phyloP scores from a whole-genome alignment of 2,113 vertebrate genomes.

The Ophthalmolycus amberensis region DNA sequence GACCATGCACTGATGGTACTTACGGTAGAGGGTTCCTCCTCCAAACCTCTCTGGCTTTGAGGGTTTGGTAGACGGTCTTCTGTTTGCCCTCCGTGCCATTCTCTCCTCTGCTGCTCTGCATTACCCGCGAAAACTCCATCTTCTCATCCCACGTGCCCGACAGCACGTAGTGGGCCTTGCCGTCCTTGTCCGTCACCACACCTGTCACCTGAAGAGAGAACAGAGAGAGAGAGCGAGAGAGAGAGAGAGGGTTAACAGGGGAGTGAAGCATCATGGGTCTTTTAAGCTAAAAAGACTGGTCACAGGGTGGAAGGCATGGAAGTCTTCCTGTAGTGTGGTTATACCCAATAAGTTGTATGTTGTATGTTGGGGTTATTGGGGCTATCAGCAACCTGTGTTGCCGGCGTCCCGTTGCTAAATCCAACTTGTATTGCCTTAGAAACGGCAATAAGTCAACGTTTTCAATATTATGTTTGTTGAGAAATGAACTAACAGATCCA shows the following conservation, averaged over 20 bases:
- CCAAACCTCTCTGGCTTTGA: constrained; percentile 91
- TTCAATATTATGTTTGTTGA: not conserved
- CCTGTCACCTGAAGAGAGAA: constrained; percentile 88
- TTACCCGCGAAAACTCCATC: constrained; percentile 94
- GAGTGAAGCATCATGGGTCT: not conserved
- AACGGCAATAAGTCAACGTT: too few relatives aligned
- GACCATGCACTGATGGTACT: constrained; percentile 65
- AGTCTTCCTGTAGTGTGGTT: not conserved
- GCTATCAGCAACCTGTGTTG: too few relatives aligned
- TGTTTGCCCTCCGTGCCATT: constrained; percentile 89
- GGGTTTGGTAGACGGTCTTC: constrained; percentile 86
- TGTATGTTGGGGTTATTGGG: too few relatives aligned
- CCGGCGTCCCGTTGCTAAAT: too few relatives aligned
- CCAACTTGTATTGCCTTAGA: too few relatives aligned
- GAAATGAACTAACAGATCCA: not conserved
- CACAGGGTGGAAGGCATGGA: not conserved
- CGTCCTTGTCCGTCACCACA: constrained; percentile 91
- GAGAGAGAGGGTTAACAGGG: not conserved
- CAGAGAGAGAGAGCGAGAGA: not conserved
- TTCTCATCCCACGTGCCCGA: constrained; percentile 98
- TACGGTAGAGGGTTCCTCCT: constrained; percentile 92
- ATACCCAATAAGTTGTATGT: too few relatives aligned
- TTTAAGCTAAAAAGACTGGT: not conserved
- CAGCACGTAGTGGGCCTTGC: constrained; percentile 92
- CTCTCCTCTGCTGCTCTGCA: constrained; percentile 82